Base-by-base conservation (phyloP, 2,888 invertebrate species). In the Busseola fusca region DNA sequence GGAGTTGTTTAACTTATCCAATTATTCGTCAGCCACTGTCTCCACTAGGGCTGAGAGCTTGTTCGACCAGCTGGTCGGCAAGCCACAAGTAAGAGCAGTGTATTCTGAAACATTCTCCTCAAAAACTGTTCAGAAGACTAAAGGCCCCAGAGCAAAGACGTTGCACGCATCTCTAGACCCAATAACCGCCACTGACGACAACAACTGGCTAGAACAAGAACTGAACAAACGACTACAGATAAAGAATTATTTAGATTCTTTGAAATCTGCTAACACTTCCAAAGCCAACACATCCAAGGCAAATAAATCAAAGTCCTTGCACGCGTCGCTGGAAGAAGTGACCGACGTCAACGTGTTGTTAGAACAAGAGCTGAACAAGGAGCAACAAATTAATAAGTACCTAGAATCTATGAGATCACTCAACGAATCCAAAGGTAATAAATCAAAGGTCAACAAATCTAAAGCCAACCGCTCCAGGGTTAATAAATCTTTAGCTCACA, bases 71-170 rank as follows among this genome's bases (percentile, higher is more conserved):
- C 69, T 92, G 21, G 58, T 92, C 30, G 94, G 94, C 0, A 91
- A 88, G 64, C 92, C 91, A 10, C 84, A 82, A 1, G 72, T 90
- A 1, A 90, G 83, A 57, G 86, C 90, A 0, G 89, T 92, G 0
- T 93, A 93, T 67, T 92, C 94, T 0, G 92, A 91, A 60, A 93
- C 93, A 9, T 91, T 92, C 54, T 71, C 86, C 0, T 76, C 83
- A 3, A 88, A 82, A n/a, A 54, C 75, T 0, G 58, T 68, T 9
- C 75, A 42, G 12, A 88, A 88, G 60, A 78, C 80, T 1, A 88
- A 81, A 65, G 69, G 62, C 0, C 85, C 87, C 0, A 81, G 70
- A 30, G 72, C 76, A 0, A 89, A 84, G 56, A 91, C 94, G 0
- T 69, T 94, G 0, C 90, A 90, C 69, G 76, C 69, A 3, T 90